A percentile compares a stretch with the other conserved stretches of the same genome.
Conservation (phyloP, 2,113 vertebrate genomes). For the Sphaerodactylus townsendi region DNA sequence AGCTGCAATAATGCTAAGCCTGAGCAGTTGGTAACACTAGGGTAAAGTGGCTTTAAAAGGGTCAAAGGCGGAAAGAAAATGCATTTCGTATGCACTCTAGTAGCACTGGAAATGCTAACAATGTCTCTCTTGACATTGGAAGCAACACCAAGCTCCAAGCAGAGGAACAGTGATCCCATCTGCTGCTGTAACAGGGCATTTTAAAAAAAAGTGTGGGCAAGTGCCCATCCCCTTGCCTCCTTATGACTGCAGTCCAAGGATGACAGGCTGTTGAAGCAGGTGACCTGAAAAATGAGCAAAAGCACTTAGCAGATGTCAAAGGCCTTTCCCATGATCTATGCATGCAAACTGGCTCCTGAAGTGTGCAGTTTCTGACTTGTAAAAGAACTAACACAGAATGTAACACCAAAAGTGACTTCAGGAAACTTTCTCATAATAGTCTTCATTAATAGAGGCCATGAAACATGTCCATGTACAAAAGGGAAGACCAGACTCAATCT, state of each 20-base stretch:
- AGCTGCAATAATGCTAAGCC: slow-evolving; percentile 35
- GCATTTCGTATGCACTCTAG: slow-evolving; percentile 26
- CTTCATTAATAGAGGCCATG: not conserved
- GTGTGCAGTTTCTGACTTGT: not conserved
- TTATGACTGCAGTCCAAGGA: not conserved
- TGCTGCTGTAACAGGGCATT: not conserved
- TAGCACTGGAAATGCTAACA: slow-evolving; percentile 53
- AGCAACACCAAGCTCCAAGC: slow-evolving; percentile 6
- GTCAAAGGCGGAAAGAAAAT: slow-evolving; percentile 42
- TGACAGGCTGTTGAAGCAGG: not conserved
- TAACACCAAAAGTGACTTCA: not conserved
- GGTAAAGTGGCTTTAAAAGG: slow-evolving; percentile 35
- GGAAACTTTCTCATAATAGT: too few relatives aligned
- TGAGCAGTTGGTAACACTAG: slow-evolving; percentile 38
- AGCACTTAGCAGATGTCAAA: not conserved
- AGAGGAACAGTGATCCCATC: not conserved
- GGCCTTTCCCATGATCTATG: not conserved
- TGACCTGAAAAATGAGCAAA: not conserved
- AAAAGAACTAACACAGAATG: not conserved
- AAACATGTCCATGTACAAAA: not conserved
- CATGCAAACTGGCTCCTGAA: not conserved
- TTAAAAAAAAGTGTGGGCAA: not conserved
- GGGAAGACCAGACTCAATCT: too few relatives aligned
- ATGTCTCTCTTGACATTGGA: slow-evolving; percentile 14
- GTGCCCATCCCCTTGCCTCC: not conserved